phyloP scores from a whole-genome alignment of 2,888 invertebrate genomes.

The Eupithecia insigniata region DNA sequence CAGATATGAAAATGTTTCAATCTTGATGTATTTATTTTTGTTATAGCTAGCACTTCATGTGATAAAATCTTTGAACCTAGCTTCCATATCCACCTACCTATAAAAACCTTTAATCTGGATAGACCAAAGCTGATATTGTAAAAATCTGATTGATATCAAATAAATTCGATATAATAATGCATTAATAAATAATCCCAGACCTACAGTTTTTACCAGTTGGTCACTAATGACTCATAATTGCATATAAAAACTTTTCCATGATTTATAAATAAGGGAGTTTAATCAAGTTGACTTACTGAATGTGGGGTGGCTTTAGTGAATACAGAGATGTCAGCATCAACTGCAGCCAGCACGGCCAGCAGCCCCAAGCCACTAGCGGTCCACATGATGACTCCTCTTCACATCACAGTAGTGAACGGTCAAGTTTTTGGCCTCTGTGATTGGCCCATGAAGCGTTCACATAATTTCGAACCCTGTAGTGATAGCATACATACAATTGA shows the following conservation, averaged over 20 bases:
- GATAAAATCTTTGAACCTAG: too few relatives aligned
- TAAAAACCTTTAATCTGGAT: too few relatives aligned
- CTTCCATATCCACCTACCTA: too few relatives aligned
- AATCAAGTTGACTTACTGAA: conserved; percentile 24
- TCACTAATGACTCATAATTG: background rate
- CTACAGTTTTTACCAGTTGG: background rate
- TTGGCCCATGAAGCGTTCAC: conserved; percentile 46
- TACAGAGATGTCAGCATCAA: conserved; percentile 61
- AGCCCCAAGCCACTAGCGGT: conserved; percentile 54
- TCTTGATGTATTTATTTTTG: too few relatives aligned
- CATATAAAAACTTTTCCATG: background rate
- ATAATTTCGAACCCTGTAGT: conserved; percentile 52
- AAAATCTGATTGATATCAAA: too few relatives aligned
- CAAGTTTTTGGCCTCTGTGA: conserved; percentile 52
- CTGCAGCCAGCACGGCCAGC: conserved; percentile 57
- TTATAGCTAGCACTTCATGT: too few relatives aligned
- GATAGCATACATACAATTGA: background rate
- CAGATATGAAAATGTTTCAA: too few relatives aligned
- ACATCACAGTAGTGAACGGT: conserved; percentile 32
- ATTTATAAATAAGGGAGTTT: background rate
- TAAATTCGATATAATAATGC: too few relatives aligned
- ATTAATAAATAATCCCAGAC: too few relatives aligned
- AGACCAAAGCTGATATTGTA: too few relatives aligned
- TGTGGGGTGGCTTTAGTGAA: conserved; percentile 64
- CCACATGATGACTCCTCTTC: conserved; percentile 56